Conservation (phyloP, 2,113 vertebrate species). For the Puntigrus tetrazona region DNA sequence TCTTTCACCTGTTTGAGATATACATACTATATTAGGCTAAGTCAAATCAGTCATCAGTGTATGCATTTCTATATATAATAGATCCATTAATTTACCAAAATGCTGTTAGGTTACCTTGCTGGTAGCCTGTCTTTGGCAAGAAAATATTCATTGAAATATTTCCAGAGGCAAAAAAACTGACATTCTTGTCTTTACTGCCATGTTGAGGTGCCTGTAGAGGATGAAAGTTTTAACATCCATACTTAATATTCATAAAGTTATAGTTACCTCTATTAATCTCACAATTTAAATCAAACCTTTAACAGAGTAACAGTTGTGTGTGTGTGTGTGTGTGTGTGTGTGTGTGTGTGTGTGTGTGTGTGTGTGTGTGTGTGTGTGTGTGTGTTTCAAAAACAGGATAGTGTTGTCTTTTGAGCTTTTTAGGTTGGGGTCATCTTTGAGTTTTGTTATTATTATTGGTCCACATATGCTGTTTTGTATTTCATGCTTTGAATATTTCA, state of each 20-base stretch:
- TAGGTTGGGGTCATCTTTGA: not conserved
- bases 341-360: too few species aligned
- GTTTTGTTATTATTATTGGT: not conserved
- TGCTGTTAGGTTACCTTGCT: slow-evolving; percentile 63
- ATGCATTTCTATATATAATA: not conserved
- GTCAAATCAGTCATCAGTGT: not conserved
- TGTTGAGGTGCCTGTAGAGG: slow-evolving; percentile 65
- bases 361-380: too few species aligned
- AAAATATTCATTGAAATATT: slow-evolving; percentile 63
- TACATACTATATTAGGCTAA: not conserved
- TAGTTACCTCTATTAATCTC: not conserved
- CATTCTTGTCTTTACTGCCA: slow-evolving; percentile 60
- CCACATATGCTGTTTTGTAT: not conserved
- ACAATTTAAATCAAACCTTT: not conserved
- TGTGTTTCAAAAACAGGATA: too few species aligned
- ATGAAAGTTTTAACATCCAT: not conserved
- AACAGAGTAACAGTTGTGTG: too few species aligned
- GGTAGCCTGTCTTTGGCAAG: slow-evolving; percentile 63
- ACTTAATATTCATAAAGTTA: not conserved
- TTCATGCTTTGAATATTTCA: not conserved
- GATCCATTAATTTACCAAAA: not conserved
- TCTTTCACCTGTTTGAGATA: slow-evolving; percentile 34
- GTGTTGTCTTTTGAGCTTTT: not conserved
- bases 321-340: too few species aligned
- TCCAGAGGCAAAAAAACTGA: slow-evolving; percentile 67